Percentiles rank a stretch among this genome's conserved stretches.
phyloP scores from a whole-genome alignment of 2,797 vertebrate species.

The Bradypodion pumilum region DNA sequence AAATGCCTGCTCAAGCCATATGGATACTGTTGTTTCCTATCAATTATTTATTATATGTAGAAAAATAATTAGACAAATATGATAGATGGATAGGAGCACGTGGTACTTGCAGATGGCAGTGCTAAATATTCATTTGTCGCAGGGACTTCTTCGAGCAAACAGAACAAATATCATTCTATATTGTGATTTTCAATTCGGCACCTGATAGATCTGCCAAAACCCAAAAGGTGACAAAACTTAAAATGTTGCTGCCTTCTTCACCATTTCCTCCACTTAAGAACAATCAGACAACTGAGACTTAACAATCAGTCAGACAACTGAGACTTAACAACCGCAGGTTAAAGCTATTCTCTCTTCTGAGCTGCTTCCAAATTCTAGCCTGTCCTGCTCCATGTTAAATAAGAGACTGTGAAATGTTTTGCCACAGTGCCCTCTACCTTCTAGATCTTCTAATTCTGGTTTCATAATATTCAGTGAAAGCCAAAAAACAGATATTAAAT shows the following conservation, averaged over 20 bases:
- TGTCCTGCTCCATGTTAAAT: background rate
- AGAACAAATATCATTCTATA: conserved; percentile 6
- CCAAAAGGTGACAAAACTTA: background rate
- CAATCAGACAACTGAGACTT: background rate
- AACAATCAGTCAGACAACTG: background rate
- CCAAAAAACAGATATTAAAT: background rate
- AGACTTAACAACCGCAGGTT: conserved; percentile 13
- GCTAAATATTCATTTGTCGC: conserved; percentile 27
- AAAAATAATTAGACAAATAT: conserved; percentile 31
- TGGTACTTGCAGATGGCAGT: conserved; percentile 34
- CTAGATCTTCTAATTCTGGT: conserved; percentile 60
- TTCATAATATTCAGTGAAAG: conserved; percentile 27
- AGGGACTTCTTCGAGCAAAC: conserved; percentile 25
- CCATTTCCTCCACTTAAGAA: background rate
- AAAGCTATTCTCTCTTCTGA: conserved; percentile 23
- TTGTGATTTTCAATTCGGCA: conserved; percentile 37
- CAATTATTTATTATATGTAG: conserved; percentile 61
- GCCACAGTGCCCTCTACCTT: conserved; percentile 73
- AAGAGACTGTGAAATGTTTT: conserved; percentile 57
- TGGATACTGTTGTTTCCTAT: conserved; percentile 51
- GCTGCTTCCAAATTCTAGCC: background rate
- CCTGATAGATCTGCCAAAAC: conserved; percentile 32
- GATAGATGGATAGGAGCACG: conserved; percentile 41
- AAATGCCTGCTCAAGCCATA: conserved; percentile 45
- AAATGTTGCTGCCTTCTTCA: conserved; percentile 16